Base-by-base conservation (phyloP, 1,140 invertebrate species). In the Melanaphis sacchari region DNA sequence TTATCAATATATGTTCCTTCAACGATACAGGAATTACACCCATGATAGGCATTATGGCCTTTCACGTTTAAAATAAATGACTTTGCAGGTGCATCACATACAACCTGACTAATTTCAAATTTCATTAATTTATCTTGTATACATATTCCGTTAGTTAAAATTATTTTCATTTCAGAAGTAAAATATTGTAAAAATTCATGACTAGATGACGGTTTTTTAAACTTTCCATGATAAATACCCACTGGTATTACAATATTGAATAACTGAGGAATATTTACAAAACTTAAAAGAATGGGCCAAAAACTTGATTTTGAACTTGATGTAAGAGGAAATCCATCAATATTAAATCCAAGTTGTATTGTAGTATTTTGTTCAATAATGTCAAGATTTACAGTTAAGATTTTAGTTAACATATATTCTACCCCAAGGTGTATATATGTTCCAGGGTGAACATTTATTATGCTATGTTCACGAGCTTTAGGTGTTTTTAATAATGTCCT, bases 401-500 rank as follows among this genome's bases (percentile, higher is more conserved):
- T 81, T 81, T 81, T 81, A 38, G 76, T 81, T 49, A 89, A 52
- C 41, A 89, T 54, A 89, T 38, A 36, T 52, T 90, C 49, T 59
- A 59, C 49, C 18, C 88, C 88, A 36, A 90, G 22, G 22, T 90
- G 88, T 59, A 90, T 90, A 24, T 90, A 90, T 52, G 36, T 5
- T 22, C 88, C 88, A 24, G 36, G 36, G 36, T 46, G n/a, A 90
- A 90, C 31, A 52, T 22, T 38, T 24, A 54, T 54, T 52, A 90
- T 90, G 38, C 24, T 84, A 40, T 84, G 81, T 22, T 90, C 49
- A 49, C 4, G 26, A 49, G 46, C 31, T 54, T 90, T 90, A 22
- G 49, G 88, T 36, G 88, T 54, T 38, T 54, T 90, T 4, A 90
- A 52, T 52, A 90, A 38, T 59, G 88, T 90, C 22, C 88, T 90